Conservation (phyloP, 2,797 vertebrate genomes). For the Pipistrellus pygmaeus region DNA sequence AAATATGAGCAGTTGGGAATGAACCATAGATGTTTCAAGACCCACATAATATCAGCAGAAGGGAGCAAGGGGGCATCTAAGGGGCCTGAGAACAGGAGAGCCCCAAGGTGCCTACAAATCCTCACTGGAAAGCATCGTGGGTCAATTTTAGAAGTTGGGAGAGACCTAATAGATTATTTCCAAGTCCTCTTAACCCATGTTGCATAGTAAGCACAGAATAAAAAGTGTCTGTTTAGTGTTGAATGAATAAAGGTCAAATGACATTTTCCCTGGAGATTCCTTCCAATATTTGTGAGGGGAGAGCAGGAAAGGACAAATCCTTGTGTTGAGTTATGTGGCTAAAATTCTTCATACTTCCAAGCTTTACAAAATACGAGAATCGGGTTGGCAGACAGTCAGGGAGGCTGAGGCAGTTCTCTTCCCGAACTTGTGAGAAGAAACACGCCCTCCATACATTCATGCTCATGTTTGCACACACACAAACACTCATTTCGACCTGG, state of each 20-base stretch:
- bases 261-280: not conserved
- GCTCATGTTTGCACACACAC: not conserved
- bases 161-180: not conserved
- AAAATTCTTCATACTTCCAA: constrained; percentile 18
- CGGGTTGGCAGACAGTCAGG: not conserved
- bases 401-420: constrained; percentile 18
- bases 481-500: not conserved
- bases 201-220: not conserved
- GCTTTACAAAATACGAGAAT: not conserved
- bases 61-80: not conserved
- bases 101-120: not conserved
- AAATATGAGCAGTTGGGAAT: not conserved
- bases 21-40: not conserved
- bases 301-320: constrained; percentile 28
- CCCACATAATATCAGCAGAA: not conserved
- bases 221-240: constrained; percentile 21
- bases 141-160: not conserved
- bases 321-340: constrained; percentile 35
- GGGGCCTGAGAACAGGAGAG: not conserved
- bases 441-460: not conserved
- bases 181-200: not conserved
- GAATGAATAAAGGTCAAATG: constrained; percentile 42
- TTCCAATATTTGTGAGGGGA: not conserved
- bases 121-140: constrained; percentile 5
- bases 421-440: constrained; percentile 17